Evolutionary conservation across 1,140 invertebrate species (phyloP).

Genomic region (Adoxophyes honmai): DNA sequence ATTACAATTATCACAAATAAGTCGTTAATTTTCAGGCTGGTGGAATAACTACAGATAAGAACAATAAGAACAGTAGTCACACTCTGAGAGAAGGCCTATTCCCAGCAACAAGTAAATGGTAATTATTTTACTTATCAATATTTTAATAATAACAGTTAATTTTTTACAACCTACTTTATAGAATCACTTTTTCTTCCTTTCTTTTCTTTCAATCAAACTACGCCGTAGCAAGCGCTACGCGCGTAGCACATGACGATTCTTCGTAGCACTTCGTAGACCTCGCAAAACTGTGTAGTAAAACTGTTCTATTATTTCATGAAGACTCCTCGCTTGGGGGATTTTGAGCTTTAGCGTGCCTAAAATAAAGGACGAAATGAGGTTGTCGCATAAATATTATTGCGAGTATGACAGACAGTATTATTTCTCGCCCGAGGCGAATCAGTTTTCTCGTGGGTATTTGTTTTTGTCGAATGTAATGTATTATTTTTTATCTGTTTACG

Average conservation of each 20-base stretch:
- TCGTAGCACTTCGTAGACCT: background rate
- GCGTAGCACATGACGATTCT: background rate
- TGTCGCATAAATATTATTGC: background rate
- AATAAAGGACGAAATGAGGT: background rate
- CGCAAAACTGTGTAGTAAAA: background rate
- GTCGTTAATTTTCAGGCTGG: too few species aligned
- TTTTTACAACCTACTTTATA: too few species aligned
- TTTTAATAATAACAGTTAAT: too few species aligned
- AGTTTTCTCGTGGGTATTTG: background rate
- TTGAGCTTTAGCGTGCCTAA: background rate
- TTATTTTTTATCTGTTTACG: constrained; percentile 3
- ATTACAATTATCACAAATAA: too few species aligned
- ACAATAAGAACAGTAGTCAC: too few species aligned
- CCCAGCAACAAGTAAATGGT: too few species aligned
- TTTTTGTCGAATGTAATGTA: background rate
- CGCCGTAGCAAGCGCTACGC: background rate
- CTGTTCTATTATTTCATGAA: too few species aligned
- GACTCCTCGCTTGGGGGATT: too few species aligned
- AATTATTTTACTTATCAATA: too few species aligned
- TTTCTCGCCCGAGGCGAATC: background rate
- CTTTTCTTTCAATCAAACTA: background rate
- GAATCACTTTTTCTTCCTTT: background rate
- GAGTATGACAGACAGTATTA: background rate
- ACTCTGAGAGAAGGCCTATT: too few species aligned
- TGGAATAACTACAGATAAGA: too few species aligned